A percentile compares a stretch with the other conserved stretches of the same genome.
Conservation (phyloP, 2,113 vertebrate genomes). For the Morone saxatilis region DNA sequence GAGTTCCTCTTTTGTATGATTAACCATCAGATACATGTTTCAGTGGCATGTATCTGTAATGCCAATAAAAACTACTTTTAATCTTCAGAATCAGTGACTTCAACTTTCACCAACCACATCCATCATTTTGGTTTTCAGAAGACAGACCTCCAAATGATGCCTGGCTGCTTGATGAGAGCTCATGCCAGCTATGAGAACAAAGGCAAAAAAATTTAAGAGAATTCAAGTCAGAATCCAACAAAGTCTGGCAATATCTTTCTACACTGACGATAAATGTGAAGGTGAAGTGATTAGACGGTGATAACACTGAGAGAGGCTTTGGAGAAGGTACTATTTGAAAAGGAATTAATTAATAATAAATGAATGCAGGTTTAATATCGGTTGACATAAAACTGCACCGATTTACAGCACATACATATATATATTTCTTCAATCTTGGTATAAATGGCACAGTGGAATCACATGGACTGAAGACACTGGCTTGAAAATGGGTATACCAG, state of each 20-base stretch:
- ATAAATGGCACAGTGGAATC: too few relatives aligned
- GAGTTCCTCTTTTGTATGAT: neutral
- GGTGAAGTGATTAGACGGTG: neutral
- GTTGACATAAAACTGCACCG: neutral
- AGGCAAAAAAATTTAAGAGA: neutral
- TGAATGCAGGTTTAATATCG: neutral
- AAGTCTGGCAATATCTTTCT: neutral
- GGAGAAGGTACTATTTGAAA: neutral
- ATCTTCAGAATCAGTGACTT: neutral
- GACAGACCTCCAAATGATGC: neutral
- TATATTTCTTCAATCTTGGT: too few relatives aligned
- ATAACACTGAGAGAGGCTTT: neutral
- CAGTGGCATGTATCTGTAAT: neutral
- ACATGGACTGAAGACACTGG: neutral
- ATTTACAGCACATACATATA: too few relatives aligned
- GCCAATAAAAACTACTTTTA: neutral
- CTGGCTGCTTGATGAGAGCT: neutral
- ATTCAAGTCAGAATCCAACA: neutral
- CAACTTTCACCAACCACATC: neutral
- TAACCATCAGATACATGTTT: neutral
- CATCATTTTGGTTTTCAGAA: neutral
- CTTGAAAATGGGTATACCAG: neutral
- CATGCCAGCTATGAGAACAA: neutral
- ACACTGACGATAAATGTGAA: neutral
- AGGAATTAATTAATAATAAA: too few relatives aligned